phyloP scores from a whole-genome alignment of 2,113 vertebrate species.

The Cyprinodon brontotheroides region DNA sequence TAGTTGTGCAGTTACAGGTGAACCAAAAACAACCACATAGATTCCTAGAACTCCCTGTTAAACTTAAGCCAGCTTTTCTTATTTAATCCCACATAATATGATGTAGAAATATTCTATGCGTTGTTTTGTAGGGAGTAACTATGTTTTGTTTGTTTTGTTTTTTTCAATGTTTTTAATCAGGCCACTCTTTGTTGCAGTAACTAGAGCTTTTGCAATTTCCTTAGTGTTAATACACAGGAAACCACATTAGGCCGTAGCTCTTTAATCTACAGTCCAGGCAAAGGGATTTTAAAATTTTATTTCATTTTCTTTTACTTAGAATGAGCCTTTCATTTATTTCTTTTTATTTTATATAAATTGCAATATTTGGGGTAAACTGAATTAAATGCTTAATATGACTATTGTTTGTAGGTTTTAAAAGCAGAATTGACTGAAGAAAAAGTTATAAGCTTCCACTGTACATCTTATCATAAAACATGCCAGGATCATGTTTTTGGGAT shows the following conservation, averaged over 20 bases:
- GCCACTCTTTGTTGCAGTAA: neutral
- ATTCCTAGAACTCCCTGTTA: neutral
- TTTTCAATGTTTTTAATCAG: neutral
- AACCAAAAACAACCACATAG: neutral
- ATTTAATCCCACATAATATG: neutral
- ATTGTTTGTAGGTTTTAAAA: too few species aligned
- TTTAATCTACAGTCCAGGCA: neutral
- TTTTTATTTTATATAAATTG: neutral
- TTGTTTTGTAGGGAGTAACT: neutral
- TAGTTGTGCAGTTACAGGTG: neutral
- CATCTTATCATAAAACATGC: neutral
- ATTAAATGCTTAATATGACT: neutral
- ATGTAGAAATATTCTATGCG: neutral
- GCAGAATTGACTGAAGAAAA: too few species aligned
- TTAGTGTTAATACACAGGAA: conserved; percentile 6
- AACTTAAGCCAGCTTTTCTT: neutral
- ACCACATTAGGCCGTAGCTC: neutral
- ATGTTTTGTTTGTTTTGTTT: neutral
- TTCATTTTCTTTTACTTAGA: neutral
- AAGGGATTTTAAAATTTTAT: neutral
- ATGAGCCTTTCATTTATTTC: neutral
- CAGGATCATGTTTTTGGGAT: neutral
- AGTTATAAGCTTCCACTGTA: neutral
- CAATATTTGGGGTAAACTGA: neutral
- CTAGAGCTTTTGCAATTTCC: neutral